Evolutionary conservation across 2,113 vertebrate genomes (phyloP).

Genomic region (Halichoeres trimaculatus): DNA sequence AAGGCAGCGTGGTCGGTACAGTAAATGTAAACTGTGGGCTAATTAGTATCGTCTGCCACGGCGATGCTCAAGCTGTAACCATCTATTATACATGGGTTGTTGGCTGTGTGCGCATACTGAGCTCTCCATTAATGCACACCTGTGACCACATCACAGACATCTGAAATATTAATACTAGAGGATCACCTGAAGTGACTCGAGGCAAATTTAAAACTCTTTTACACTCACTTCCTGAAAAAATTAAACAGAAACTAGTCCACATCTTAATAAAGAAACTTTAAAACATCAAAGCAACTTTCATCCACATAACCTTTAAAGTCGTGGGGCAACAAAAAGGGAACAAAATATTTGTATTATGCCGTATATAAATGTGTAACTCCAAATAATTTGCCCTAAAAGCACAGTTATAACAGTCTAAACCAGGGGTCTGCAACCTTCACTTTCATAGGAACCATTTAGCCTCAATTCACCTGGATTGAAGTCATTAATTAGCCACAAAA

Average conservation of each 20-base stretch:
- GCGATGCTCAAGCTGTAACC: conserved; percentile 34
- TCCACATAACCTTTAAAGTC: too few relatives aligned
- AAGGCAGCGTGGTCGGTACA: conserved; percentile 40
- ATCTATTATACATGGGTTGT: conserved; percentile 43
- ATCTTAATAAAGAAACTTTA: too few relatives aligned
- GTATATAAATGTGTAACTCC: too few relatives aligned
- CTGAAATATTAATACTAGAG: conserved; percentile 20
- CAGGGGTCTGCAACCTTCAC: too few relatives aligned
- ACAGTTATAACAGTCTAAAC: too few relatives aligned
- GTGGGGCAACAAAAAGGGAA: too few relatives aligned
- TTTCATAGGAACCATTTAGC: too few relatives aligned
- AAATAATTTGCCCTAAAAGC: too few relatives aligned
- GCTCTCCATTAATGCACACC: conserved; percentile 11
- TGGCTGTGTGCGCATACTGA: conserved; percentile 15
- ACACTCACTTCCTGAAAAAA: background rate
- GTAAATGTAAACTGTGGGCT: conserved; percentile 67
- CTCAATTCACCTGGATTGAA: too few relatives aligned
- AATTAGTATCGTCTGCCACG: conserved; percentile 70
- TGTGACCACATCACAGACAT: background rate
- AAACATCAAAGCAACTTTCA: too few relatives aligned
- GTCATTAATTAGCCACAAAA: too few relatives aligned
- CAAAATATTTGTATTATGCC: too few relatives aligned
- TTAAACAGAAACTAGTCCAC: background rate
- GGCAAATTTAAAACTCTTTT: background rate
- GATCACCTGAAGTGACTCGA: conserved; percentile 4